Evolutionary conservation across 2,797 vertebrate species (phyloP), one percentile per base, ranked within the genome.

Genomic region (Tauraco hartlaubi): DNA sequence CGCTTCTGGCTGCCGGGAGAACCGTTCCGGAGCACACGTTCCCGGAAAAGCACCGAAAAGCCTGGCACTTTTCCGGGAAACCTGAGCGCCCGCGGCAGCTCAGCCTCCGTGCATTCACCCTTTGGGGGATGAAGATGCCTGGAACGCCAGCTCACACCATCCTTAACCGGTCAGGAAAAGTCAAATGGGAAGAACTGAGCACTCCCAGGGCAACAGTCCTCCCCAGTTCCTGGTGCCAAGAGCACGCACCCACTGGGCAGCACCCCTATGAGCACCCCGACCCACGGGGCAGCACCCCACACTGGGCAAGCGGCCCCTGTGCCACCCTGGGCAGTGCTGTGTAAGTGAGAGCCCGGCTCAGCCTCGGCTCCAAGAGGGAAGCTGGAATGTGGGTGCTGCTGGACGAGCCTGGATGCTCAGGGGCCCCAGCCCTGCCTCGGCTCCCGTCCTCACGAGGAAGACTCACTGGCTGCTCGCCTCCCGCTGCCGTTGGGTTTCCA

Each of bases 401-500:
- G 39, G 39, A 39, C 5, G 64, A 37, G 67, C 15, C 41, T 4
- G 52, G 63, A 0, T 9, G 56, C 49, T 25, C 8, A 3, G 49
- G 43, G 56, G 9, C 3, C 13, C 49, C 82, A 7, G 35, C 28
- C 43, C 8, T 21, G 55, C 41, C 49, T 22, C 1, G 23, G 56
- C 63, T 56, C 37, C 55, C n/a, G 2, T 29, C 23, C 51, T 17
- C 15, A 0, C 14, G 48, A 18, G 23, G 18, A 49, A 41, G 48
- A 55, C 12, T 54, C 6, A 2, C 35, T 10, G 1, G 28, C 82
- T 6, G 21, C 54, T 20, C 3, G 1, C 33, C 52, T 7, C 19
- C 4, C 1, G 1, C 2, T 2, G 43, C 56, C 15, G 21, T 12
- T 2, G 4, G 3, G 39, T 15, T 17, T 15, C 73, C 29, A 3